Evolutionary conservation across 2,888 invertebrate species (phyloP).

Genomic region (Phania funesta): DNA sequence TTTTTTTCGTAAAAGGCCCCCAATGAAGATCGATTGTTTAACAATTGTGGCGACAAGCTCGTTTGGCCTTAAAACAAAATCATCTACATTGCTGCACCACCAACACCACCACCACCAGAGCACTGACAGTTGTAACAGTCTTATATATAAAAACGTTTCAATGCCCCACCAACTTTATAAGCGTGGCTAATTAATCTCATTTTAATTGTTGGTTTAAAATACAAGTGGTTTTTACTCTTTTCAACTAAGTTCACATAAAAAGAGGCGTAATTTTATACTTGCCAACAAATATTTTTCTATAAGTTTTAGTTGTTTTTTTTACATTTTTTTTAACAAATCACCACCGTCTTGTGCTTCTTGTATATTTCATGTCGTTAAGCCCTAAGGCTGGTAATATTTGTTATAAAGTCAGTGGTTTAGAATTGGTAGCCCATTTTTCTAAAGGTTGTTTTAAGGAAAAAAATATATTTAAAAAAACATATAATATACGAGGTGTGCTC

Average conservation of each 20-base stretch:
- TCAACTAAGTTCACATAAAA: constrained; percentile 20
- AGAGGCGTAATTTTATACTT: constrained; percentile 49
- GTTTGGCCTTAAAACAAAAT: constrained; percentile 41
- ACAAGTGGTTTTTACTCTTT: constrained; percentile 36
- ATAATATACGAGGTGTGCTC: too few relatives aligned
- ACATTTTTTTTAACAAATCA: constrained; percentile 40
- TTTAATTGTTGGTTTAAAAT: constrained; percentile 75
- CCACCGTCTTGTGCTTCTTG: constrained; percentile 61
- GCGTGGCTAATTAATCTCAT: constrained; percentile 77
- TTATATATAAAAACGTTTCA: constrained; percentile 25
- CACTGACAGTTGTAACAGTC: constrained; percentile 1
- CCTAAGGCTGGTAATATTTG: constrained; percentile 50
- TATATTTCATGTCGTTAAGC: constrained; percentile 15
- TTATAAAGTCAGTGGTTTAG: constrained; percentile 63
- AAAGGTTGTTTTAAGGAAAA: neutral
- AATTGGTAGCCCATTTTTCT: constrained; percentile 62
- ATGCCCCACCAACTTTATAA: constrained; percentile 63
- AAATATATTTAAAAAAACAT: too few relatives aligned
- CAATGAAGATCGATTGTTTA: constrained; percentile 71
- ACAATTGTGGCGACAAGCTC: constrained; percentile 71
- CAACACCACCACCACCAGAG: neutral
- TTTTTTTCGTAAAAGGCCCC: constrained; percentile 29
- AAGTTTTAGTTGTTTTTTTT: constrained; percentile 3
- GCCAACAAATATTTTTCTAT: neutral
- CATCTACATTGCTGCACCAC: constrained; percentile 18